Evolutionary conservation across 2,797 vertebrate genomes (phyloP), one percentile per base, ranked within the genome.

Genomic region (Otolemur crassicaudatus): DNA sequence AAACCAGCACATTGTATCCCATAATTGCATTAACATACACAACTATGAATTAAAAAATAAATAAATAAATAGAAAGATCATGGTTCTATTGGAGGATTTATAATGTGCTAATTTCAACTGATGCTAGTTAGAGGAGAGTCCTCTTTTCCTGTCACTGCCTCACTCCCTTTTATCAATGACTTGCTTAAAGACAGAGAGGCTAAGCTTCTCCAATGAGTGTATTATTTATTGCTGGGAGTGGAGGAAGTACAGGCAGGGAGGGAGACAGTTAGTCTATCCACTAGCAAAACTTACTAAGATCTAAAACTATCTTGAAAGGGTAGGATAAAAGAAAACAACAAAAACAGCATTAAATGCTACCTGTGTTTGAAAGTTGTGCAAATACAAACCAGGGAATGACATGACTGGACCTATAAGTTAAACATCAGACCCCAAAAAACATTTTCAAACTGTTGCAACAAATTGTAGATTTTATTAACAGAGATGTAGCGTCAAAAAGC

Each of bases 131-230:
- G 67, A 85, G 90, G 16, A 77, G 63, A 83, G 46, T 70, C 34
- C 10, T 85, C 75, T 65, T 70, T 87, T 65, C 1, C 58, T 83
- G 25, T 77, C 2, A 46, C 3, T 92, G 29, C 31, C 16, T 67
- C 63, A 31, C 61, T 93, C 20, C 77, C 56, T 97, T 87, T 94
- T 85, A 86, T 85, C 27, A 73, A 86, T 94, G 23, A 90, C 14
- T 85, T 85, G 17, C 67, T 94, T 79, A 89, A 82, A 46, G 80
- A 89, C 19, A 75, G 58, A 79, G 22, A 93, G 86, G 27, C 14
- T 69, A 56, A 91, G 17, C 67, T 92, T 95, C 20, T 94, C 56
- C 27, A 37, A 25, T 63, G 56, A 93, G 46, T 11, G 61, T 23
- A 88, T 25, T 69, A 72, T 11, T 92, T 40, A 90, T 7, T 92